Percentiles rank a stretch among this genome's conserved stretches.
Evolutionary conservation across 2,888 invertebrate species (phyloP).

Genomic region (Sinodicranocentrus sp.): DNA sequence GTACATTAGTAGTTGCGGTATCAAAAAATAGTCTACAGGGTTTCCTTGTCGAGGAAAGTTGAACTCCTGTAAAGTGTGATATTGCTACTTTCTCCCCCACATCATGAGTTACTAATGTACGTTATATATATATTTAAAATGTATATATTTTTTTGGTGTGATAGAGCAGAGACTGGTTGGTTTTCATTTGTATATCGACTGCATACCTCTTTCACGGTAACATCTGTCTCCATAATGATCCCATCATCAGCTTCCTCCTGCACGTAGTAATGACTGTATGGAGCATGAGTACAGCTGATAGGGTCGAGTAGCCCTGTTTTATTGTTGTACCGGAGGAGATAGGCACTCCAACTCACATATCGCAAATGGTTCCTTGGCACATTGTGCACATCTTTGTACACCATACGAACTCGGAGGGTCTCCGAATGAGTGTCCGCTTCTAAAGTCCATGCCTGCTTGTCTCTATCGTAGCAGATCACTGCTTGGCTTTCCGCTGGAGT

Average conservation of each 20-base stretch:
- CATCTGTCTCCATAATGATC: constrained; percentile 88
- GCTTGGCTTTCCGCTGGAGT: constrained; percentile 77
- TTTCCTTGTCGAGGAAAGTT: too few species aligned
- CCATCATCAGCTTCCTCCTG: constrained; percentile 89
- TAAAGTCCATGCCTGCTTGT: constrained; percentile 89
- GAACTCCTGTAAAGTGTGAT: too few species aligned
- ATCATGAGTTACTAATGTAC: too few species aligned
- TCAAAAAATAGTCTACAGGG: too few species aligned
- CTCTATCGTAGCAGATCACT: constrained; percentile 86
- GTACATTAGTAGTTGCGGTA: constrained; percentile 4
- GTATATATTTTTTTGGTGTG: too few species aligned
- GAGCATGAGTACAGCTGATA: constrained; percentile 85
- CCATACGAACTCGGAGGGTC: constrained; percentile 86
- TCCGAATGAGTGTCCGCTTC: constrained; percentile 87
- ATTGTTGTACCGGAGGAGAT: constrained; percentile 82
- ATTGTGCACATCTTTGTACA: constrained; percentile 87
- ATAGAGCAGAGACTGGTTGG: too few species aligned
- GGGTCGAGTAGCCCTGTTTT: constrained; percentile 83
- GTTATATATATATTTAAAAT: too few species aligned
- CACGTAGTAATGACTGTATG: constrained; percentile 89
- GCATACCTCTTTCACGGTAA: constrained; percentile 85
- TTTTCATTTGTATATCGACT: too few species aligned
- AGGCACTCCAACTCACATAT: constrained; percentile 86
- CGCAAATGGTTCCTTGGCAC: constrained; percentile 87
- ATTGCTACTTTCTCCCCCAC: too few species aligned